Conservation (phyloP, 2,888 invertebrate species). For the Nemapogon koenigi region DNA sequence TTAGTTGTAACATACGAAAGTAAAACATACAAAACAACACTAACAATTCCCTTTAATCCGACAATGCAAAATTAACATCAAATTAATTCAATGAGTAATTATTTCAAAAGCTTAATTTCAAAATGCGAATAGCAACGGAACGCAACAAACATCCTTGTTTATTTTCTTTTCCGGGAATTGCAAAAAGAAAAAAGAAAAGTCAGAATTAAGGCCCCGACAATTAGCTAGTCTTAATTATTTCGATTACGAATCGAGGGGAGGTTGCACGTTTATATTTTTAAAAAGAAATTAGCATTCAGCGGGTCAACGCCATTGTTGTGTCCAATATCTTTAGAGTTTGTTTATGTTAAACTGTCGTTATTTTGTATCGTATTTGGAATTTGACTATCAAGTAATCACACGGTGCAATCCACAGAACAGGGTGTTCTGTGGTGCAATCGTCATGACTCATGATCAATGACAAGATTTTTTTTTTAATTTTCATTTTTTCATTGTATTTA, state of each 20-base stretch:
- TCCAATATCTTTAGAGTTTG: too few species aligned
- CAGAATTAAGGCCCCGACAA: conserved; percentile 8
- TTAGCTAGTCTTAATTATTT: conserved; percentile 14
- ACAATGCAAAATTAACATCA: conserved; percentile 2
- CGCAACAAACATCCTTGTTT: conserved; percentile 5
- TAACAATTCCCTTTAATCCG: too few species aligned
- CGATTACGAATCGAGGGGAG: conserved; percentile 18
- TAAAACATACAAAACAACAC: too few species aligned
- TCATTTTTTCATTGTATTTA: too few species aligned
- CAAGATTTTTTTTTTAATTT: too few species aligned
- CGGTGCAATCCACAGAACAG: too few species aligned
- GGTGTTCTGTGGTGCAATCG: too few species aligned
- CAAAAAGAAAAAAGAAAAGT: neutral
- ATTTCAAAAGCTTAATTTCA: neutral
- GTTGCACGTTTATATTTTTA: conserved; percentile 7
- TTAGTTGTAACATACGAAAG: too few species aligned
- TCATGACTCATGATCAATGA: too few species aligned
- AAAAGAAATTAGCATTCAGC: conserved; percentile 11
- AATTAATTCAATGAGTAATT: conserved; percentile 2
- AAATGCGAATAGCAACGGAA: conserved; percentile 4
- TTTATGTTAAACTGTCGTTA: too few species aligned
- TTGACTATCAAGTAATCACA: too few species aligned
- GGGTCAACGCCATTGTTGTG: conserved; percentile 9
- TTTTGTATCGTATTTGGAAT: too few species aligned
- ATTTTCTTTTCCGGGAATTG: conserved; percentile 1